Percentiles rank a stretch among this genome's conserved stretches.
Conservation (phyloP, 2,797 vertebrate species). For the Sorex maritimensis region DNA sequence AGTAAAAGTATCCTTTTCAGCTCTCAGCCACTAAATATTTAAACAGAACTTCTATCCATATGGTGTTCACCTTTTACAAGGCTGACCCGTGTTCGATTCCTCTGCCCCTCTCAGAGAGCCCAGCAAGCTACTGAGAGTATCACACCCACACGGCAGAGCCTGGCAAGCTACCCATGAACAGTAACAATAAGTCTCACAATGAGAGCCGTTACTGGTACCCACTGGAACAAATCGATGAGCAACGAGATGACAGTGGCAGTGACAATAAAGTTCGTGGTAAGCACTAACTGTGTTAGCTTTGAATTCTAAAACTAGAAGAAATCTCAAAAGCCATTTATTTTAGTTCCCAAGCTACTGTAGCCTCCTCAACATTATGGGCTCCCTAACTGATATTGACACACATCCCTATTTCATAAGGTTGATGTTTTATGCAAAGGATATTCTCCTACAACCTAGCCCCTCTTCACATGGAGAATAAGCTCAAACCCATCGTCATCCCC, state of each 20-base stretch:
- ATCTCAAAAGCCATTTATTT: neutral
- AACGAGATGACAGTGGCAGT: too few relatives aligned
- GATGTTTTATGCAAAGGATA: neutral
- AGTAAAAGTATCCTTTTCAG: neutral
- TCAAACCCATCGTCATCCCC: neutral
- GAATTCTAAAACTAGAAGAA: neutral
- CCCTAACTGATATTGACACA: accelerated
- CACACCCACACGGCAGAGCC: too few relatives aligned
- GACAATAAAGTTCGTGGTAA: neutral
- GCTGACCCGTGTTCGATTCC: too few relatives aligned
- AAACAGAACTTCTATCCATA: neutral
- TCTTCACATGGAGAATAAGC: neutral
- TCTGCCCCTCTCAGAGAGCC: too few relatives aligned
- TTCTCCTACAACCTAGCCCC: neutral
- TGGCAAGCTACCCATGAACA: too few relatives aligned
- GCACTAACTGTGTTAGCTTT: neutral
- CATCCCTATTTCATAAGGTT: neutral
- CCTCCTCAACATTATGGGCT: neutral
- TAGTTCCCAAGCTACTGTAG: neutral
- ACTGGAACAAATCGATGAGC: too few relatives aligned
- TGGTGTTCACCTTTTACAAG: neutral
- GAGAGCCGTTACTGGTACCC: too few relatives aligned
- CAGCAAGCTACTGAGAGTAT: too few relatives aligned
- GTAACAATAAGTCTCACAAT: too few relatives aligned
- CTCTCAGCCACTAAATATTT: neutral